phyloP scores from a whole-genome alignment of 2,113 vertebrate genomes.

The Pampusana beccarii region DNA sequence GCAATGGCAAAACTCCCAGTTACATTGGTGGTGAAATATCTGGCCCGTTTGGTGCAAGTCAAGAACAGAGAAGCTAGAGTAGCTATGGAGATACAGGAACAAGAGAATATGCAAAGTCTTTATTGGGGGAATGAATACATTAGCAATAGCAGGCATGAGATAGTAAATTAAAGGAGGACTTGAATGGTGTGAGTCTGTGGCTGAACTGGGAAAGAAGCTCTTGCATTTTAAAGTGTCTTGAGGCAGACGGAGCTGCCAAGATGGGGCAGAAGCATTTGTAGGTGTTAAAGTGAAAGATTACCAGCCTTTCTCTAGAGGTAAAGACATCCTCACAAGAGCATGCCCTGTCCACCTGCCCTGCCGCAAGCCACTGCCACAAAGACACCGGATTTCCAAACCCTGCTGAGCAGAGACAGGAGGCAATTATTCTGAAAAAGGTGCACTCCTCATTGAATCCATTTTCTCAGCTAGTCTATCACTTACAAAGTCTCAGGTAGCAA shows the following conservation, averaged over 20 bases:
- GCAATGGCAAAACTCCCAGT: not conserved
- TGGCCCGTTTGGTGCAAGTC: not conserved
- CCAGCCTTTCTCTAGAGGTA: not conserved
- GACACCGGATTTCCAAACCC: not conserved
- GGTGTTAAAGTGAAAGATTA: not conserved
- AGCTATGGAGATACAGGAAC: not conserved
- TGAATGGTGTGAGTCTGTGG: not conserved
- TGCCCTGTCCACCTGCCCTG: not conserved
- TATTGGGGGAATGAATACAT: not conserved
- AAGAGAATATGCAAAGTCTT: not conserved
- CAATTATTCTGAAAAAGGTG: not conserved
- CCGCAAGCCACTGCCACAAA: not conserved
- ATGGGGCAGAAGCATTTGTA: not conserved
- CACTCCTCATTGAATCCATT: conserved; percentile 28
- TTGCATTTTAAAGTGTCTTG: not conserved
- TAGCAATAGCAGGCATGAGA: not conserved
- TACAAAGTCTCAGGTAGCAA: conserved; percentile 36
- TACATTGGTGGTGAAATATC: not conserved
- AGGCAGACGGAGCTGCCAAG: not conserved
- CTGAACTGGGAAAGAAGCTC: not conserved
- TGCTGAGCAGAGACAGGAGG: not conserved
- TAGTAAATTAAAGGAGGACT: not conserved
- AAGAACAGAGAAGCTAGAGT: not conserved
- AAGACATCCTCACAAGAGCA: not conserved
- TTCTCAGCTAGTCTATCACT: conserved; percentile 50